Percentiles rank a stretch among this genome's conserved stretches.
Evolutionary conservation across 2,113 vertebrate species (phyloP).

Genomic region (Eubucco bourcierii): DNA sequence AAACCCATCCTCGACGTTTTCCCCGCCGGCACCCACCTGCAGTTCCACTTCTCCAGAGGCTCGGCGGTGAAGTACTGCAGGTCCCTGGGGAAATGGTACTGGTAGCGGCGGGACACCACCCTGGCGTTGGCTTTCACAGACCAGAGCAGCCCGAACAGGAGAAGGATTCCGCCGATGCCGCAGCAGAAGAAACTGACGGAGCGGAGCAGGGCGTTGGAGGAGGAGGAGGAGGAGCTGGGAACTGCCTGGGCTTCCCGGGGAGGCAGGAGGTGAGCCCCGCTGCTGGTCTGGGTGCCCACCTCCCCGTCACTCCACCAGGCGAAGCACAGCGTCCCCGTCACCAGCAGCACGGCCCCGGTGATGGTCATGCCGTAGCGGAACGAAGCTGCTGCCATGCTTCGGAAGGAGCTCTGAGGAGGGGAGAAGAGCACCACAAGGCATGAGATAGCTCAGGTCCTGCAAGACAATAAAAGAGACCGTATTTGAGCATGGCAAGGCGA

Average conservation of each 20-base stretch:
- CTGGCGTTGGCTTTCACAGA: conserved; percentile 60
- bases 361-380: conserved; percentile 64
- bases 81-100: conserved; percentile 71
- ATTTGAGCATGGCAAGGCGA: accelerated
- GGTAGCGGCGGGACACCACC: conserved; percentile 57
- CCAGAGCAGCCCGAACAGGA: conserved; percentile 75
- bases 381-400: conserved; percentile 26
- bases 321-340: conserved; percentile 72
- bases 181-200: conserved; percentile 75
- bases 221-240: conserved; percentile 35
- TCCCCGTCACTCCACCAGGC: conserved; percentile 75
- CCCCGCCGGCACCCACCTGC: conserved; percentile 56
- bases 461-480: neutral
- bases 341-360: conserved; percentile 64
- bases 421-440: neutral
- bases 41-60: conserved; percentile 65
- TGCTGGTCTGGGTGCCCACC: neutral
- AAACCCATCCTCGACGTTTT: neutral
- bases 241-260: neutral
- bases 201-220: conserved; percentile 64
- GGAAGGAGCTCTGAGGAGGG: neutral
- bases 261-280: neutral
- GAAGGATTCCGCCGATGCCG: conserved; percentile 66
- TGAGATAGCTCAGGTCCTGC: neutral
- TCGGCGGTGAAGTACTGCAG: conserved; percentile 69